Evolutionary conservation across 2,113 vertebrate species (phyloP).

Genomic region (Cricetomys ansorgei): DNA sequence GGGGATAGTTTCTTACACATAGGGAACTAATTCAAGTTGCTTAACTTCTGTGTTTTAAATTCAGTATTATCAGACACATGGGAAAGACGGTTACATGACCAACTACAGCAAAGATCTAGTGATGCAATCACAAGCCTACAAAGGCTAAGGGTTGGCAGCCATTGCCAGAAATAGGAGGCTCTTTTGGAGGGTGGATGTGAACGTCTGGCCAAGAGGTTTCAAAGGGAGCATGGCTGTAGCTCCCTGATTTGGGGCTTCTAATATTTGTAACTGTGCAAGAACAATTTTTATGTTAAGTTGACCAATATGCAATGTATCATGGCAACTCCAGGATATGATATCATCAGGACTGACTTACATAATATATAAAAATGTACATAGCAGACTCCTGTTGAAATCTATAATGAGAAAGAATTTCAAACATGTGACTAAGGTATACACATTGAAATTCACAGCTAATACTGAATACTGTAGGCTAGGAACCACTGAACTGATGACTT

Average conservation of each 20-base stretch:
- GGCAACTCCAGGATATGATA: not conserved
- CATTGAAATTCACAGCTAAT: not conserved
- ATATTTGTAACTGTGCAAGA: not conserved
- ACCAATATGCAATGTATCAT: not conserved
- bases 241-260: not conserved
- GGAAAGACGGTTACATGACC: not conserved
- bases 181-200: not conserved
- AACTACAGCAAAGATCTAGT: not conserved
- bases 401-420: conserved; percentile 11
- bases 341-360: not conserved
- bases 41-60: conserved; percentile 4
- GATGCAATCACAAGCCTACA: not conserved
- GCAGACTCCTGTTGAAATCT: not conserved
- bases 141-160: not conserved
- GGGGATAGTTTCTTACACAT: not conserved
- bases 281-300: not conserved
- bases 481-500: not conserved
- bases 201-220: not conserved
- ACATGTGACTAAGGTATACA: not conserved
- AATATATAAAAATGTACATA: not conserved
- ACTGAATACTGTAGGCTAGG: not conserved
- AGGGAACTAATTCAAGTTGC: not conserved
- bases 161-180: not conserved
- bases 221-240: not conserved
- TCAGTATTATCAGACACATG: not conserved